Base-by-base conservation (phyloP, 2,113 vertebrate species). In the Anguilla rostrata region DNA sequence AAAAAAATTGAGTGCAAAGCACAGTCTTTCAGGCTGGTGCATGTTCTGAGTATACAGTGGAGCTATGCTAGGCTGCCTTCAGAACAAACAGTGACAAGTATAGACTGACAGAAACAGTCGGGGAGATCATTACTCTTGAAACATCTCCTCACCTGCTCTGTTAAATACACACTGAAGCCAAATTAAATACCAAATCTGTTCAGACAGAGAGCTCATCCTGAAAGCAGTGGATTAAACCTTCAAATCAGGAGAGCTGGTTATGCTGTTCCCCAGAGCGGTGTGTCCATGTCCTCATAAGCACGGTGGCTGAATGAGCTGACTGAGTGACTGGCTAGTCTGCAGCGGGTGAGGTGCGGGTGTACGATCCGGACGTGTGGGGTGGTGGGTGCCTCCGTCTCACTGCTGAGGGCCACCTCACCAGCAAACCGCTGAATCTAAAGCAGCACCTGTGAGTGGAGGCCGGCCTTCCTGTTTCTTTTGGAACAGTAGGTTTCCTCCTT, bases 381-480 rank as follows among this genome's bases (percentile, higher is more conserved):
- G 15, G 78, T 80, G 39, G 39, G 34, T 80, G 75, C 39, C 29
- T 78, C 29, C 14, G 75, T 39, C 22, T 78, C 29, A 11, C 9
- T 14, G 91, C 89, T 88, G 88, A 66, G 75, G 20, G 85, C 84
- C 90, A 88, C 86, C 85, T 87, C 85, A 83, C 82, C 83, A 87
- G 90, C 87, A 60, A 43, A 87, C 39, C 46, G 20, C 53, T 63
- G 81, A 84, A 89, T 90, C 91, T 92, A 91, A 92, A 91, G 89
- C 91, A 91, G 91, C 94, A 96, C 94, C 94, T 95, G 94, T 93
- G 93, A 93, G 92, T 89, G 79, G 88, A 89, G 92, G 86, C 91
- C 89, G 92, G 86, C 91, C 89, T 94, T 95, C 95, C 94, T 95
- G 94, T 96, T 95, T 96, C 91, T 87, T 83, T 94, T 94, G 94